Percentiles rank a stretch among this genome's conserved stretches.
Evolutionary conservation across 2,113 vertebrate species (phyloP).

Genomic region (Pedionomus torquatus): DNA sequence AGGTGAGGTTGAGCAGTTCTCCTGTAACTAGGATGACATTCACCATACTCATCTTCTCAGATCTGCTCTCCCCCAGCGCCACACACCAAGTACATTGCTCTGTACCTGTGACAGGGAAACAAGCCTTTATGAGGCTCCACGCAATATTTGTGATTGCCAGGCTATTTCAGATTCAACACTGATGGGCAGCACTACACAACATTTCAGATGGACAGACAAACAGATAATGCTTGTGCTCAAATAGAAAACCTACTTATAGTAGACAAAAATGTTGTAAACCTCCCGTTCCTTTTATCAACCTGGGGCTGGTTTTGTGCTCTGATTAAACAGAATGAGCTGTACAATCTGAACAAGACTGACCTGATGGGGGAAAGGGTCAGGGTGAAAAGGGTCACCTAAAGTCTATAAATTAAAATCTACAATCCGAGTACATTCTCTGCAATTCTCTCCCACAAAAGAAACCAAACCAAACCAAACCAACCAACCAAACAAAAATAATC

Average conservation of each 20-base stretch:
- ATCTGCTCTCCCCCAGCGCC: background rate
- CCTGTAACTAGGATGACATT: background rate
- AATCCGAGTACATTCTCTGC: background rate
- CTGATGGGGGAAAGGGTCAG: background rate
- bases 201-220: background rate
- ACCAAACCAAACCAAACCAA: too few relatives aligned
- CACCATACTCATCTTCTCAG: background rate
- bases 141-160: background rate
- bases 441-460: background rate
- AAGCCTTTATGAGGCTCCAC: background rate
- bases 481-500: rapidly evolving
- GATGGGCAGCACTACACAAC: background rate
- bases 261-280: background rate
- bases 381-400: background rate
- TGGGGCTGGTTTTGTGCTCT: background rate
- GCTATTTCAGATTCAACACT: background rate
- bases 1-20: background rate
- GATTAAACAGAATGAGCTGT: background rate
- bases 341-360: background rate
- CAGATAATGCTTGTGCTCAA: background rate
- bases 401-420: background rate
- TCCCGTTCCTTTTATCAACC: background rate
- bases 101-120: background rate
- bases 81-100: background rate
- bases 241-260: background rate